Percentiles rank a stretch among this genome's conserved stretches.
These are phyloP conservation scores for Leptinotarsa juncta DNA, from an alignment of 2,888 invertebrate species.

Conservation along the genomic window DNA sequence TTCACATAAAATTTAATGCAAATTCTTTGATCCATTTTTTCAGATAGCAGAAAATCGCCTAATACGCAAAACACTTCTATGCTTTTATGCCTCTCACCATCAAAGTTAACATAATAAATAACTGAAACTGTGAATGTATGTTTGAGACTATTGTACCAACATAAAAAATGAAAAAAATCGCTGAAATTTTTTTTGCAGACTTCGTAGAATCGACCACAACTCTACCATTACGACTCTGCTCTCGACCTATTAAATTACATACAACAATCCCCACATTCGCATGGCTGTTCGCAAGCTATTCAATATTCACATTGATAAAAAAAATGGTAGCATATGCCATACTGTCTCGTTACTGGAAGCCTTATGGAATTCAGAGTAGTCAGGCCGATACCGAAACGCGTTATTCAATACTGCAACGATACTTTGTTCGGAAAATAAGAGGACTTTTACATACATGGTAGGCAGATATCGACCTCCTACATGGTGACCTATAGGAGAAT, in stretches of 20 bases:
- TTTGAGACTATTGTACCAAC: too few relatives aligned
- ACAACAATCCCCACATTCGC: constrained; percentile 2
- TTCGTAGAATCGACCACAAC: too few relatives aligned
- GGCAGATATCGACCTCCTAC: constrained; percentile 42
- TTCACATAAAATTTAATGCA: too few relatives aligned
- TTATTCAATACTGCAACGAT: constrained; percentile 13
- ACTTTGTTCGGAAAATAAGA: constrained; percentile 18
- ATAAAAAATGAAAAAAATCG: too few relatives aligned
- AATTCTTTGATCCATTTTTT: too few relatives aligned
- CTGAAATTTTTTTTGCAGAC: too few relatives aligned
- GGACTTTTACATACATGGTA: constrained; percentile 21
- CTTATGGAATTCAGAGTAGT: constrained; percentile 18
- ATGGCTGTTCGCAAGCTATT: not conserved
- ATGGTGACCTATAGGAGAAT: constrained; percentile 37
- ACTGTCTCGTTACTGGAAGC: constrained; percentile 16
- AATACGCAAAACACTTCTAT: too few relatives aligned
- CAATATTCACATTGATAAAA: constrained; percentile 15
- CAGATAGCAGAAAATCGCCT: too few relatives aligned
- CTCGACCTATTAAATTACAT: not conserved
- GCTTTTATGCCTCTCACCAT: too few relatives aligned
- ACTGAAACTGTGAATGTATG: too few relatives aligned
- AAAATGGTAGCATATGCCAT: not conserved
- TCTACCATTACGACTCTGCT: not conserved
- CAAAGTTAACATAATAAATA: too few relatives aligned
- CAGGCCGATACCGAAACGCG: not conserved